A percentile compares a stretch with the other conserved stretches of the same genome.
These are phyloP conservation scores for Macrosiphum euphorbiae DNA, from an alignment of 2,888 invertebrate genomes.

Conservation along the genomic window DNA sequence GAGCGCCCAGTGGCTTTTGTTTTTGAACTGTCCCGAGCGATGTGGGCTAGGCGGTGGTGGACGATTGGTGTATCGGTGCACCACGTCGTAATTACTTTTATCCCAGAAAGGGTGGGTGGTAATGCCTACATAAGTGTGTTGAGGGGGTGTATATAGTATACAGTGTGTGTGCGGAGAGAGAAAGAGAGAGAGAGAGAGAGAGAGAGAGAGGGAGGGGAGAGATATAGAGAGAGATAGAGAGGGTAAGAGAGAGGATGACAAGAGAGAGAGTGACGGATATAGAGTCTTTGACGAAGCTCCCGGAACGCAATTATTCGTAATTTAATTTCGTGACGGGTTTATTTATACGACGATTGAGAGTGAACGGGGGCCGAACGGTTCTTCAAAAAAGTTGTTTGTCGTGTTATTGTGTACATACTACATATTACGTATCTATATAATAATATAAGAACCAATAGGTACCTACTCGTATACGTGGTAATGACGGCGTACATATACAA, in stretches of 20 bases:
- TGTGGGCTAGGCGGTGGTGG: not conserved
- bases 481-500: not conserved
- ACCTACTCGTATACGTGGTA: not conserved
- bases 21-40: conserved; percentile 10
- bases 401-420: not conserved
- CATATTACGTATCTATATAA: not conserved
- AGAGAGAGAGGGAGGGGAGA: not conserved
- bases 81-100: conserved; percentile 36
- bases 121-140: not conserved
- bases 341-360: not conserved
- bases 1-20: conserved; percentile 40
- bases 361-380: not conserved
- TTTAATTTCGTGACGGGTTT: conserved; percentile 45
- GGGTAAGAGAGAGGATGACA: not conserved
- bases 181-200: not conserved
- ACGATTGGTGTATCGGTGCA: not conserved
- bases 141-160: not conserved
- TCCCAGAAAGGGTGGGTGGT: not conserved
- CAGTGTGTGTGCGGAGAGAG: not conserved
- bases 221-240: no score
- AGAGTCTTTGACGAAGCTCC: conserved; percentile 31
- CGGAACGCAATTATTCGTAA: conserved; percentile 48
- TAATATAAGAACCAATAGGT: not conserved
- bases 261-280: not conserved
- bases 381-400: not conserved